Evolutionary conservation across 2,113 vertebrate genomes (phyloP).

Genomic region (Vanacampus margaritifer): DNA sequence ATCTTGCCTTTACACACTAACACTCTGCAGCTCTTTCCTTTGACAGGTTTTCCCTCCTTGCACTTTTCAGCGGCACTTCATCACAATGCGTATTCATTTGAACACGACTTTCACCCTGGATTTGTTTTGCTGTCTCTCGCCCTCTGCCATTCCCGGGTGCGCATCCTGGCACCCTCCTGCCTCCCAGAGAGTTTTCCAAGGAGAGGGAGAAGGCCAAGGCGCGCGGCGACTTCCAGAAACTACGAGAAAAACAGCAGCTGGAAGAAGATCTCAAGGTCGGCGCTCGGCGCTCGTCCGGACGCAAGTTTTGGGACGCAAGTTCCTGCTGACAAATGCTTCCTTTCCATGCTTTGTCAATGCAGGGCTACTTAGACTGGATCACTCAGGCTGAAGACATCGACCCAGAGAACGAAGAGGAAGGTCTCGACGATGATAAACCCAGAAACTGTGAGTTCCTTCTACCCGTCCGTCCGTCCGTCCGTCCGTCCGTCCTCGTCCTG

Average conservation of each 20-base stretch:
- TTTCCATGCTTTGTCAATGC: background rate
- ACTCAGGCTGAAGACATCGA: constrained; percentile 99
- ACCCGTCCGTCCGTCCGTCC: constrained; percentile 14
- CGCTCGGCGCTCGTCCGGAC: background rate
- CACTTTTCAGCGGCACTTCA: background rate
- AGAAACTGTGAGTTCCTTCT: constrained; percentile 84
- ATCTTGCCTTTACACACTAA: constrained; percentile 42
- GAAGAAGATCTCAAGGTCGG: constrained; percentile 90
- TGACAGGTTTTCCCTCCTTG: constrained; percentile 40
- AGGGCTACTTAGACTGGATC: constrained; percentile 98
- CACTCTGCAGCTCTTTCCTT: constrained; percentile 19
- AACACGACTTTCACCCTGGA: constrained; percentile 23
- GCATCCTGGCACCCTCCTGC: constrained; percentile 1
- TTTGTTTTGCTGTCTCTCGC: constrained; percentile 56
- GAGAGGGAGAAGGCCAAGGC: constrained; percentile 98
- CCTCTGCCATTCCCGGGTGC: background rate
- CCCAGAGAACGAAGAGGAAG: constrained; percentile 97
- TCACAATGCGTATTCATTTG: constrained; percentile 13
- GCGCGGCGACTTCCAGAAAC: constrained; percentile 95
- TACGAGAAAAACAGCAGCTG: constrained; percentile 94
- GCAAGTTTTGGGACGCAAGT: background rate
- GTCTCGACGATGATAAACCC: constrained; percentile 93
- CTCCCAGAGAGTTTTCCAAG: constrained; percentile 94
- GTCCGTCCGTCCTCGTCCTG: constrained; percentile 11
- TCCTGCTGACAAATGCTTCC: too few species aligned